Evolutionary conservation across 2,888 invertebrate genomes (phyloP), one percentile per base, ranked within the genome.

Genomic region (Acleris cristana): DNA sequence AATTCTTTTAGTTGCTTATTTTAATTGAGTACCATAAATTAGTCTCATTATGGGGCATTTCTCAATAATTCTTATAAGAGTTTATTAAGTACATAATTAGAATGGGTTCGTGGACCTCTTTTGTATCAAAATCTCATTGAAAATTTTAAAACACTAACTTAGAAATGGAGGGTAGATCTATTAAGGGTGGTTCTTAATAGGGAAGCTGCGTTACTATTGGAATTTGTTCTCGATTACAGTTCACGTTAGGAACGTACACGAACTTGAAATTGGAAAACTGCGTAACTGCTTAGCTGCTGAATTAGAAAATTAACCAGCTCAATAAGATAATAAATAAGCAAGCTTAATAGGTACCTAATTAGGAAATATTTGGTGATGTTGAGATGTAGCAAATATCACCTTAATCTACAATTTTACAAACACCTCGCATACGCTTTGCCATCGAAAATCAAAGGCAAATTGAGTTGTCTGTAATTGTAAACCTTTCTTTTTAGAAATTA

Each of bases 131-230:
- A 51, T 44, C 65, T 34, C 49, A 61, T 61, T 61, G 52, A 61
- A 57, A 26, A 30, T 16, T 48, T 6, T 52, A 45, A 21, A 56
- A 61, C 81, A 80, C 77, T 72, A 76, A 76, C 72, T 72, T 79
- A 79, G 81, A 81, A 81, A 77, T 80, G 79, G 78, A 78, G 79
- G 84, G 81, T 75, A 77, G 88, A 73, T 86, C 89, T 80, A 73
- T 77, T 76, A 80, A 84, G 75, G 81, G 73, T 87, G 86, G 89
- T 77, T 74, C 76, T 76, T 74, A 72, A 76, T 45, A 26, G 64
- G 45, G 63, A 77, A 66, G 72, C 65, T 73, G 71, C 69, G 71
- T 34, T 82, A 82, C 84, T 66, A 79, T 40, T 69, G 30, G 52
- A 70, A 49, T n/a, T 48, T 18, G 55, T 69, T 69, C 70, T 70